Evolutionary conservation across 2,797 vertebrate species (phyloP).

Genomic region (Schizothorax lantsangensis): DNA sequence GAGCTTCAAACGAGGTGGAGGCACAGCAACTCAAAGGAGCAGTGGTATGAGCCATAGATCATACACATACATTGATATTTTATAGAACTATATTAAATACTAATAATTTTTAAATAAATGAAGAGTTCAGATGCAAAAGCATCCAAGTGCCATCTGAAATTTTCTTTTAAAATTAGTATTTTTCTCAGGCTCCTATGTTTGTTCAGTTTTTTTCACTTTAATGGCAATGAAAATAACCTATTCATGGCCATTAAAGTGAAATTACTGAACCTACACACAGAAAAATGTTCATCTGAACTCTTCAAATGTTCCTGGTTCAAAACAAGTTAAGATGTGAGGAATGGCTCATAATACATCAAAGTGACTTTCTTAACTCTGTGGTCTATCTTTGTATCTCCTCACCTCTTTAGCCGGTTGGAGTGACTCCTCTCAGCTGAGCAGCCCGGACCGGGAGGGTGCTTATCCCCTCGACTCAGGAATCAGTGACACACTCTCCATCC

Average conservation of each 20-base stretch:
- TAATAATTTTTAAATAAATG: background rate
- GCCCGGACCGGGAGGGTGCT: conserved; percentile 86
- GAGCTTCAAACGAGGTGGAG: conserved; percentile 81
- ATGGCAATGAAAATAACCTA: too few species aligned
- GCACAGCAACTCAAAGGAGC: conserved; percentile 76
- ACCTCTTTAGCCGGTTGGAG: conserved; percentile 84
- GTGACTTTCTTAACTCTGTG: background rate
- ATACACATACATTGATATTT: background rate
- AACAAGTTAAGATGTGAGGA: background rate
- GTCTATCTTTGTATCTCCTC: background rate
- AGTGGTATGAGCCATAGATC: conserved; percentile 79
- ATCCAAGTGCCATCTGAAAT: too few species aligned
- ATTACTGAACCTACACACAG: too few species aligned
- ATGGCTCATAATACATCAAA: background rate
- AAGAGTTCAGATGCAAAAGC: too few species aligned
- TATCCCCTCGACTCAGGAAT: conserved; percentile 89
- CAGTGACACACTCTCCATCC: conserved; percentile 87
- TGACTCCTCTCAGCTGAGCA: conserved; percentile 93
- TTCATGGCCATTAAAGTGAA: too few species aligned
- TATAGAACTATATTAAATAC: background rate
- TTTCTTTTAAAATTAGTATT: too few species aligned
- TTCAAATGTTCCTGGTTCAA: background rate
- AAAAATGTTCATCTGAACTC: too few species aligned
- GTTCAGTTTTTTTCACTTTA: too few species aligned
- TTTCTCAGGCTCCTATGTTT: too few species aligned